Conservation (phyloP, 2,888 invertebrate species). For the Arrhopalites spinosus region DNA sequence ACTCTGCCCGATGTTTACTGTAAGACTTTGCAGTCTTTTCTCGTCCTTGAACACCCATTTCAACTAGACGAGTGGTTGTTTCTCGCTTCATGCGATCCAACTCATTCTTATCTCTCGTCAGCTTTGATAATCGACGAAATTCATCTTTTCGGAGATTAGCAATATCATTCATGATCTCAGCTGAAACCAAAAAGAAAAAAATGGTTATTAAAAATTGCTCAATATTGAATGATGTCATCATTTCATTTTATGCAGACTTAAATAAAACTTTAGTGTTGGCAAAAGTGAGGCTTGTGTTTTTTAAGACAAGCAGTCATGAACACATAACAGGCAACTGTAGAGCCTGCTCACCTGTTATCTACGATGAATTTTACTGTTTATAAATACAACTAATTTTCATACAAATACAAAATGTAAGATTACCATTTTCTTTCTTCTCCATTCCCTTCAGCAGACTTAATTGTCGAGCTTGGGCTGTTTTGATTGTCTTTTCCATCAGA, state of each 20-base stretch:
- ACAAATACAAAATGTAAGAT: too few relatives aligned
- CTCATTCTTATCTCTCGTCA: constrained; percentile 87
- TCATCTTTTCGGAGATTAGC: constrained; percentile 84
- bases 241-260: too few relatives aligned
- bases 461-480: constrained; percentile 77
- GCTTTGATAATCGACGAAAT: constrained; percentile 82
- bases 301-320: too few relatives aligned
- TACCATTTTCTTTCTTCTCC: constrained; percentile 73
- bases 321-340: too few relatives aligned
- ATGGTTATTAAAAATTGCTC: too few relatives aligned
- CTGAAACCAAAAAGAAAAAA: too few relatives aligned
- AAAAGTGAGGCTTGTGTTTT: too few relatives aligned
- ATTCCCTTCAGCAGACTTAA: constrained; percentile 73
- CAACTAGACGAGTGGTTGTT: constrained; percentile 79
- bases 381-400: too few relatives aligned
- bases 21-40: constrained; percentile 65
- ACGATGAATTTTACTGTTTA: too few relatives aligned
- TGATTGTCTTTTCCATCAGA: constrained; percentile 77
- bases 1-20: constrained; percentile 65
- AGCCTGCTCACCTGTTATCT: too few relatives aligned
- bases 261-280: too few relatives aligned
- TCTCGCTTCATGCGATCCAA: constrained; percentile 83
- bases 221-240: too few relatives aligned
- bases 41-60: constrained; percentile 86
- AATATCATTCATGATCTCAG: constrained; percentile 77